Conservation (phyloP, 2,113 vertebrate genomes). For the Semnornis frantzii region DNA sequence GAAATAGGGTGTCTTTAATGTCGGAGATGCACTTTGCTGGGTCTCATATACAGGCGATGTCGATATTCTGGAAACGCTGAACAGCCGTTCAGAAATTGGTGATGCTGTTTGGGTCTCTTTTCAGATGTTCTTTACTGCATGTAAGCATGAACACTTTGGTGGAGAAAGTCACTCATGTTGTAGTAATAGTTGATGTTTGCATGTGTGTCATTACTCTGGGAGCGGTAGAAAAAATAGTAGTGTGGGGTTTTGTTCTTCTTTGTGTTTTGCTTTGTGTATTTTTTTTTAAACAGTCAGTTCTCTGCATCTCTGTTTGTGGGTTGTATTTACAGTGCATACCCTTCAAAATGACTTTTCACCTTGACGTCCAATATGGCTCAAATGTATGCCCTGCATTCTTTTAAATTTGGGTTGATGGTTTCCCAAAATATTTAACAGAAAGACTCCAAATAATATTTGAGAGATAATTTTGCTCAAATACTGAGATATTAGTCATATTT, state of each 20-base stretch:
- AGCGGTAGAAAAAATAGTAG: neutral
- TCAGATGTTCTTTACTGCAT: slow-evolving; percentile 80
- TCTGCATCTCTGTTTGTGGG: neutral
- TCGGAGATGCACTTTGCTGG: slow-evolving; percentile 76
- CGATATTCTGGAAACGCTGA: slow-evolving; percentile 56
- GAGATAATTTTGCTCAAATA: neutral
- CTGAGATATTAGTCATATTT: neutral
- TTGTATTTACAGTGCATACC: neutral
- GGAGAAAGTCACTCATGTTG: neutral
- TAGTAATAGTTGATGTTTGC: neutral
- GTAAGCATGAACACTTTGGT: slow-evolving; percentile 75
- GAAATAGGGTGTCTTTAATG: slow-evolving; percentile 55
- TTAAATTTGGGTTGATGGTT: neutral
- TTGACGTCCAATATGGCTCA: neutral
- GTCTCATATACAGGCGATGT: slow-evolving; percentile 71
- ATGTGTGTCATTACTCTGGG: neutral
- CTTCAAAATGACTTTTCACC: neutral
- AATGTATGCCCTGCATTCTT: neutral
- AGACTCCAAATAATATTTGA: neutral
- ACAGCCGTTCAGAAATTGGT: slow-evolving; percentile 22
- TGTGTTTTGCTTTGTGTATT: neutral
- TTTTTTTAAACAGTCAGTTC: neutral
- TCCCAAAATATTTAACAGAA: neutral
- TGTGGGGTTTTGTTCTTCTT: no score
- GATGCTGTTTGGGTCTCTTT: slow-evolving; percentile 61